Base-by-base conservation (phyloP, 2,888 invertebrate genomes). In the Leucophenga montana region DNA sequence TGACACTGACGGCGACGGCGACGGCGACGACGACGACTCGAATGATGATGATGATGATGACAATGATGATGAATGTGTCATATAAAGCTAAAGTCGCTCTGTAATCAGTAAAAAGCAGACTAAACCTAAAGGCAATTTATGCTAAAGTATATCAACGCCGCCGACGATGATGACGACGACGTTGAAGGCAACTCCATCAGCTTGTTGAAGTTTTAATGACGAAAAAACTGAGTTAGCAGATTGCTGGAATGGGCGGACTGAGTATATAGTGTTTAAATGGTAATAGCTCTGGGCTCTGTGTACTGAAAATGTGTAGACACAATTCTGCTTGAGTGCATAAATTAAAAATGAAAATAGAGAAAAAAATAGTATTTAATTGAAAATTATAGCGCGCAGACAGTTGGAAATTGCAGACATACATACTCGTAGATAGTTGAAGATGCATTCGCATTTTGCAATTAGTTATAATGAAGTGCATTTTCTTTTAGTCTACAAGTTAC, bases 321-420 rank as follows among this genome's bases (percentile, higher is more conserved):
- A 50, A 50, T 50, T 50, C 50, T 48, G 61, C 33, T 61, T 64
- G 46, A 64, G 46, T 20, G 62, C 62, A 64, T 64, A 64, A 64
- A 64, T 64, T 46, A 46, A 39, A 39, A 39, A 39, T 39, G 39
- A 39, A 39, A 39, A 39, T 39, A 39, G 39, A 39, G 11, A 8
- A 11, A 39, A 39, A 64, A 64, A n/a, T n/a, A 48, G 46, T n/a
- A 18, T 64, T 64, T 46, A 64, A 64, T 64, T 46, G 62, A 64
- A 64, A 64, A 46, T 64, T 64, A 64, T 46, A 46, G 62, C 46
- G 18, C 22, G 57, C 57, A 57, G 57, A 57, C 57, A 57, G 57
- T 57, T n/a, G 57, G n/a, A 50, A 39, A 39, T 39, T 39, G 39
- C 8, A 39, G 39, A 39, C 39, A 39, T 33, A 33, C 11, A 18